phyloP scores from a whole-genome alignment of 2,113 vertebrate genomes.

The Xiphorhynchus elegans region DNA sequence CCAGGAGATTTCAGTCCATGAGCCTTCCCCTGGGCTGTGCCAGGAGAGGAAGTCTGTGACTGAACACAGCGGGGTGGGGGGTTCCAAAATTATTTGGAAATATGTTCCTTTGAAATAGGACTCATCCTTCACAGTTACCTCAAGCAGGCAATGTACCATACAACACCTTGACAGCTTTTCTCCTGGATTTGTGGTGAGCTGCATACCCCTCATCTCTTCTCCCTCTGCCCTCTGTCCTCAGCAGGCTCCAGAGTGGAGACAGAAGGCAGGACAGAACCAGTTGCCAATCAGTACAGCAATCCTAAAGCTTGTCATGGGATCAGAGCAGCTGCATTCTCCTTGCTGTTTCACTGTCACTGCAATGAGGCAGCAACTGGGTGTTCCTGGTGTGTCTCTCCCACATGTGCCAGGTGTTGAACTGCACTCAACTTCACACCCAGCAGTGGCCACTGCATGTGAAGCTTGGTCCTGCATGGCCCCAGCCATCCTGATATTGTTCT shows the following conservation, averaged over 20 bases:
- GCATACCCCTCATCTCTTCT: not conserved
- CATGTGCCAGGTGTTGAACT: not conserved
- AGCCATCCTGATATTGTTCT: not conserved
- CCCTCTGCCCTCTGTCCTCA: not conserved
- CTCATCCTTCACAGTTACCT: not conserved
- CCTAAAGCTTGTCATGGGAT: too few relatives aligned
- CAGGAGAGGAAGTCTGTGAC: not conserved
- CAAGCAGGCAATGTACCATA: not conserved
- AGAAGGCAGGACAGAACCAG: not conserved
- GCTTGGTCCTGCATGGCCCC: not conserved
- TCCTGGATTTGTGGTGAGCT: not conserved
- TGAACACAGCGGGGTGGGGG: not conserved
- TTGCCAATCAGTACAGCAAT: not conserved
- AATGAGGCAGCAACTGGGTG: not conserved
- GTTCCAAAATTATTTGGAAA: not conserved
- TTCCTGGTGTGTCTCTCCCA: not conserved
- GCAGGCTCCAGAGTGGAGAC: not conserved
- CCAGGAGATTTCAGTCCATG: not conserved
- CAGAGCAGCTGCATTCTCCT: not conserved
- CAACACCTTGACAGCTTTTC: not conserved
- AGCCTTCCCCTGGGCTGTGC: not conserved
- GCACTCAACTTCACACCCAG: not conserved
- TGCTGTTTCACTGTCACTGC: accelerated
- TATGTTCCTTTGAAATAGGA: not conserved
- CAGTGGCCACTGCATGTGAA: not conserved